phyloP scores from a whole-genome alignment of 2,113 vertebrate species.

The Tupaia chinensis region DNA sequence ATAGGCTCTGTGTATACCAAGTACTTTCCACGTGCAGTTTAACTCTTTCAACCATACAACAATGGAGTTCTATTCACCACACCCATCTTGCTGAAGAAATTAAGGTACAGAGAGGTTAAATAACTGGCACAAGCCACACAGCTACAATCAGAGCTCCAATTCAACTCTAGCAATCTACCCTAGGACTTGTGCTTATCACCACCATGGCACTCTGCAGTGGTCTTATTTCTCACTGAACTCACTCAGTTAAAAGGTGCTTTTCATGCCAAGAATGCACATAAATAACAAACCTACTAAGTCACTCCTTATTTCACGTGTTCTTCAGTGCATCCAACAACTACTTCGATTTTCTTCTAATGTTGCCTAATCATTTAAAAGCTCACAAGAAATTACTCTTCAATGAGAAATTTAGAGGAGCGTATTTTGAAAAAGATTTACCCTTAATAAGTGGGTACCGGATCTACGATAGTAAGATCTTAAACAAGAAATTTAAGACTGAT shows the following conservation, averaged over 20 bases:
- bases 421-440: not conserved
- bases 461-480: no score
- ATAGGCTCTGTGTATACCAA: not conserved
- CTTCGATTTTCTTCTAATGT: not conserved
- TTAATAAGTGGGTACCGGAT: not conserved
- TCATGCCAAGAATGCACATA: not conserved
- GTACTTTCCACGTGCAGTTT: not conserved
- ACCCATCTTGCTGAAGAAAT: not conserved
- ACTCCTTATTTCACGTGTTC: not conserved
- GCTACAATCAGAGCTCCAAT: not conserved
- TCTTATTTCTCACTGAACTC: not conserved
- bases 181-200: not conserved
- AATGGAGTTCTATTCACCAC: not conserved
- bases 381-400: not conserved
- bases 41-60: not conserved
- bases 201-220: not conserved
- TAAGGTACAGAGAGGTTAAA: slow-evolving; percentile 1
- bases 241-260: not conserved
- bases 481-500: not conserved
- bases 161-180: not conserved
- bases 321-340: not conserved
- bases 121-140: not conserved
- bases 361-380: not conserved
- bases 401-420: slow-evolving; percentile 29
- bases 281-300: not conserved